Evolutionary conservation across 2,888 invertebrate species (phyloP), one percentile per base, ranked within the genome.

Genomic region (Falcaria lacertinaria): DNA sequence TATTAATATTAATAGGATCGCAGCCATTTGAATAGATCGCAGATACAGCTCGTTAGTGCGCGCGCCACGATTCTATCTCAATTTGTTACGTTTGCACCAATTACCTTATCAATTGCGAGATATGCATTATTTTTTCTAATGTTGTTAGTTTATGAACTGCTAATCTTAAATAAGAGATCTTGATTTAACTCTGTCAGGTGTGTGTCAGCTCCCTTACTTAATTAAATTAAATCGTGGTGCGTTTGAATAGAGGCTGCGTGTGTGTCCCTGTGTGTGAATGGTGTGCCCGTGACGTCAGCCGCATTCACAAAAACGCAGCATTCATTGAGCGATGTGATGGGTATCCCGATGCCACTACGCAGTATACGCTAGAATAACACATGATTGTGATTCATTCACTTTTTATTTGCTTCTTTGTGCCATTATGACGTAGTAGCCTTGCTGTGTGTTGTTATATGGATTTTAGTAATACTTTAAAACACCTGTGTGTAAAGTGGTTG

Each of bases 1-100:
- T 85, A 85, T 86, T 84, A 85, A 87, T 87, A 87, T 88, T 82
- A 78, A 87, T 87, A 78, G 70, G 60, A 58, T 50, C 52, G 67
- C 55, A 50, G 50, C 61, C 57, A 80, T 83, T 84, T 81, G 84
- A 84, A 85, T 86, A 87, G 86, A 88, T 86, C 73, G 69, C 64
- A 60, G 86, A 85, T 86, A 85, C 52, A 49, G 55, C 69, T 72
- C 69, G 70, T 68, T 68, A 69, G 58, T 54, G 55, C 53, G 53
- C 57, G 71, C 69, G 52, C 46, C 53, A 55, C 64, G 73, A 73
- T 74, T 56, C 59, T 69, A 78, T 77, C 78, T 66, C 63, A 60
- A 63, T 66, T 67, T 69, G 69, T 71, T 70, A 60, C 57, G 64
- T 63, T 69, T 67, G 70, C 67, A 52, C 68, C 77, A 81, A 85